Percentiles rank a stretch among this genome's conserved stretches.
These are phyloP conservation scores for Mallotus villosus DNA, from an alignment of 2,797 vertebrate species.

Conservation along the genomic window DNA sequence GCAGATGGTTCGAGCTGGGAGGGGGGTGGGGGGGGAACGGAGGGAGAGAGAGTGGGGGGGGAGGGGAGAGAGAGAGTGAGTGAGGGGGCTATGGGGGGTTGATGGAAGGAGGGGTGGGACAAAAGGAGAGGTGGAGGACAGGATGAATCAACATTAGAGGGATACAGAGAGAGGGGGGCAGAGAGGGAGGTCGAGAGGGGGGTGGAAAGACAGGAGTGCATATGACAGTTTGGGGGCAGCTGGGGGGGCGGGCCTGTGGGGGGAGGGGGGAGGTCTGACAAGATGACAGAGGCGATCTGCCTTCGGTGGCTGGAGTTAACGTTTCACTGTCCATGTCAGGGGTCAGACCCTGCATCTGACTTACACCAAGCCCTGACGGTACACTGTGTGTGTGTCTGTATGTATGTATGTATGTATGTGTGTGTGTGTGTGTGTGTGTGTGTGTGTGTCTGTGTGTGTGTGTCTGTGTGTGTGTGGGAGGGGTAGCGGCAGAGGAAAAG, in stretches of 20 bases:
- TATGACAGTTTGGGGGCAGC: conserved; percentile 75
- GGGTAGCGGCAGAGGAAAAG: too few species aligned
- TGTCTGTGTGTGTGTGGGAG: too few species aligned
- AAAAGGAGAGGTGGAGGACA: neutral
- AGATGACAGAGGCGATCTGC: conserved; percentile 31
- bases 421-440: too few species aligned
- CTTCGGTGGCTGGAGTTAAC: conserved; percentile 54
- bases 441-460: too few species aligned
- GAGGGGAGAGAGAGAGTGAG: neutral
- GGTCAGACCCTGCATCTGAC: conserved; percentile 4
- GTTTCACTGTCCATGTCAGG: conserved; percentile 48
- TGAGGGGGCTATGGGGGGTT: neutral
- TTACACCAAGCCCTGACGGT: neutral
- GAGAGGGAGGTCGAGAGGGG: conserved; percentile 43
- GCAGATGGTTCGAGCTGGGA: conserved; percentile 57
- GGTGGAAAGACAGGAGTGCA: conserved; percentile 57
- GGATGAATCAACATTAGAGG: conserved; percentile 51
- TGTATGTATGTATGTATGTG: too few species aligned
- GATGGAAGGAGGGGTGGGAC: conserved; percentile 14
- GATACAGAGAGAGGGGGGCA: conserved; percentile 17
- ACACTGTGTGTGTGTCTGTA: neutral
- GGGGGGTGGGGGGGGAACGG: conserved; percentile 31
- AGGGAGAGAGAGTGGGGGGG: neutral
- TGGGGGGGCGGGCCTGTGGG: conserved; percentile 34
- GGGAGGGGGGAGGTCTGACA: conserved; percentile 14